A percentile compares a stretch with the other conserved stretches of the same genome.
phyloP scores from a whole-genome alignment of 37 sponge, comb jelly and placozoan species.

The Mnemiopsis leidyi region DNA sequence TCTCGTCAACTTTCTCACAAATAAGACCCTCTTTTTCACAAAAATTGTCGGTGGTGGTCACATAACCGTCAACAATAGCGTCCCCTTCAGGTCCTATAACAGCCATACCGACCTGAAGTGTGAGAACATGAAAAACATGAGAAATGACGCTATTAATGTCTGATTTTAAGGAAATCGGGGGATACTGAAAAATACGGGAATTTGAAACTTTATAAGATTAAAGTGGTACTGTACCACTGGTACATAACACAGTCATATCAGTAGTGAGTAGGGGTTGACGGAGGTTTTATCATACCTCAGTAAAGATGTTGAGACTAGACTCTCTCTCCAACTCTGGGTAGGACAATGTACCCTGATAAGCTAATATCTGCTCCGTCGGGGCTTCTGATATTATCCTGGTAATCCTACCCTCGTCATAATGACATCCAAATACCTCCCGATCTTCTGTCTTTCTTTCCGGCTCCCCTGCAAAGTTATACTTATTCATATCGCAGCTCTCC shows the following conservation, averaged over 20 bases:
- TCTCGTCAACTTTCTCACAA: not conserved
- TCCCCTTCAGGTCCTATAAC: not conserved
- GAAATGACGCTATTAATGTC: too few species aligned
- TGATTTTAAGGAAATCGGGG: too few species aligned
- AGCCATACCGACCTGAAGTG: not conserved
- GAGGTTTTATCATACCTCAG: too few species aligned
- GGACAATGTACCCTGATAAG: not conserved
- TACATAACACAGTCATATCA: too few species aligned
- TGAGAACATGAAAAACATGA: not conserved
- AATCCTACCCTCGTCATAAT: slow-evolving; percentile 52
- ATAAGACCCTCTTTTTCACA: not conserved
- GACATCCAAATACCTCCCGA: slow-evolving; percentile 53
- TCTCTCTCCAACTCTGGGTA: not conserved
- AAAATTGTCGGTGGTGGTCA: not conserved
- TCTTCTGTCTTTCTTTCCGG: not conserved
- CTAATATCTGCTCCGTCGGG: slow-evolving; percentile 6
- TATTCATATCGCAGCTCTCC: too few species aligned
- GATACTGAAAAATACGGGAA: too few species aligned
- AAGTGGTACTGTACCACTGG: too few species aligned
- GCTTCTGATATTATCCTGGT: not conserved
- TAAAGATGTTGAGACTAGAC: slow-evolving; percentile 14
- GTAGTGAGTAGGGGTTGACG: too few species aligned
- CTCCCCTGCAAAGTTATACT: not conserved
- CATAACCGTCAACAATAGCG: not conserved
- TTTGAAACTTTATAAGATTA: too few species aligned